A percentile compares a stretch with the other conserved stretches of the same genome.
phyloP scores from a whole-genome alignment of 1,140 invertebrate genomes.

The Cyclina sinensis region DNA sequence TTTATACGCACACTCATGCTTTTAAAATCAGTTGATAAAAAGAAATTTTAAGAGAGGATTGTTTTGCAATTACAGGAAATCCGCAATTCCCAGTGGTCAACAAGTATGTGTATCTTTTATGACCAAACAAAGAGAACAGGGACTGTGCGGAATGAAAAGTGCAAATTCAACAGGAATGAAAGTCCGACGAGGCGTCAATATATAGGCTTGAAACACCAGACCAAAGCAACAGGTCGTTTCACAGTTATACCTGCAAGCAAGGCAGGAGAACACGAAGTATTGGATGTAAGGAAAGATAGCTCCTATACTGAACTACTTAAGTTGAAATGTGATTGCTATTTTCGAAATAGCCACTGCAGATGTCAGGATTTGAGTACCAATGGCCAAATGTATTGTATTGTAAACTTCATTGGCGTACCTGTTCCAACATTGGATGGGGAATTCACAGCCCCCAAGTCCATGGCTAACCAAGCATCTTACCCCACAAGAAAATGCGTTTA shows the following conservation, averaged over 20 bases:
- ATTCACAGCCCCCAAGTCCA: too few relatives aligned
- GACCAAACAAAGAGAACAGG: background rate
- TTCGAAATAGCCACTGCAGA: constrained; percentile 25
- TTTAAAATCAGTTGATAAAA: too few relatives aligned
- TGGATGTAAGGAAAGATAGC: constrained; percentile 46
- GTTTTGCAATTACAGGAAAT: constrained; percentile 48
- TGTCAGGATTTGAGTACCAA: constrained; percentile 37
- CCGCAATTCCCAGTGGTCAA: constrained; percentile 25
- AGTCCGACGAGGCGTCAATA: background rate
- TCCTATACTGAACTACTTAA: constrained; percentile 37
- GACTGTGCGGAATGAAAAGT: constrained; percentile 26
- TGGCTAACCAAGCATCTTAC: too few relatives aligned
- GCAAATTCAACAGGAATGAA: constrained; percentile 31
- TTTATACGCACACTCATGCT: too few relatives aligned
- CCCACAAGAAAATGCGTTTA: too few relatives aligned
- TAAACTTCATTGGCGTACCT: too few relatives aligned
- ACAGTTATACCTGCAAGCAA: constrained; percentile 41
- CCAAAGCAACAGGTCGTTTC: constrained; percentile 25
- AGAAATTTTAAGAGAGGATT: background rate
- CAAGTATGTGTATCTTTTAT: constrained; percentile 12
- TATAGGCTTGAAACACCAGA: constrained; percentile 19
- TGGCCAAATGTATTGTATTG: too few relatives aligned
- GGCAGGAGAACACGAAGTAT: background rate
- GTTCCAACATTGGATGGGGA: too few relatives aligned
- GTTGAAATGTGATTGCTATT: constrained; percentile 44